Evolutionary conservation across 2,888 invertebrate genomes (phyloP).

Genomic region (Pollenia labialis): DNA sequence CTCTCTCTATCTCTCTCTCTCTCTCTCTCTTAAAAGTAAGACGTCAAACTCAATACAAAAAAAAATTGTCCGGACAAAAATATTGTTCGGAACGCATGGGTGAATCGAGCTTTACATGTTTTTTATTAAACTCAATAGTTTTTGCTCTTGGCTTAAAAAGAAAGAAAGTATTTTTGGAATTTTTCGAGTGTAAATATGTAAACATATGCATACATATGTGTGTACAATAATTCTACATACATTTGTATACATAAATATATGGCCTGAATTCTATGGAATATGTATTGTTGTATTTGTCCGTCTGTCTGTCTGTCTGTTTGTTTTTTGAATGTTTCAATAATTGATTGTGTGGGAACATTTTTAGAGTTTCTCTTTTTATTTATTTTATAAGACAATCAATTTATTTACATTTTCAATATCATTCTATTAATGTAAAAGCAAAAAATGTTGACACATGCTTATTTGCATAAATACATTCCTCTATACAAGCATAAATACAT

Average conservation of each 20-base stretch:
- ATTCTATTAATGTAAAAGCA: slow-evolving; percentile 8
- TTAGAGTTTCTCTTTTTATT: neutral
- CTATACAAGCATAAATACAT: neutral
- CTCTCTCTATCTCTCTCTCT: no score
- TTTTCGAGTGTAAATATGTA: neutral
- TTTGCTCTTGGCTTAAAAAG: slow-evolving; percentile 4
- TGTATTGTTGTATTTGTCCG: neutral
- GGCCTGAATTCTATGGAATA: neutral
- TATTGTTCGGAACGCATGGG: no score
- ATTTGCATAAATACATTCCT: neutral
- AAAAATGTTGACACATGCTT: slow-evolving; percentile 12
- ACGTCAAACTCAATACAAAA: no score
- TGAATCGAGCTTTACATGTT: no score
- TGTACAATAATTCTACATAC: no score
- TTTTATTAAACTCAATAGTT: neutral
- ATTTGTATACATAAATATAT: neutral
- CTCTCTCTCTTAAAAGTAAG: no score
- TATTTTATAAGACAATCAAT: slow-evolving; percentile 10
- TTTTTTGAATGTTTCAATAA: slow-evolving; percentile 12
- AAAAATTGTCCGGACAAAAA: no score
- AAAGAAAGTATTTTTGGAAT: neutral
- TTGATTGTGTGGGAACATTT: slow-evolving; percentile 7
- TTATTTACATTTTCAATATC: slow-evolving; percentile 20
- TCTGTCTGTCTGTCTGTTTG: neutral
- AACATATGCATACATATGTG: no score